These are phyloP conservation scores for Lathamus discolor DNA, from an alignment of 2,113 vertebrate species.

Conservation along the genomic window DNA sequence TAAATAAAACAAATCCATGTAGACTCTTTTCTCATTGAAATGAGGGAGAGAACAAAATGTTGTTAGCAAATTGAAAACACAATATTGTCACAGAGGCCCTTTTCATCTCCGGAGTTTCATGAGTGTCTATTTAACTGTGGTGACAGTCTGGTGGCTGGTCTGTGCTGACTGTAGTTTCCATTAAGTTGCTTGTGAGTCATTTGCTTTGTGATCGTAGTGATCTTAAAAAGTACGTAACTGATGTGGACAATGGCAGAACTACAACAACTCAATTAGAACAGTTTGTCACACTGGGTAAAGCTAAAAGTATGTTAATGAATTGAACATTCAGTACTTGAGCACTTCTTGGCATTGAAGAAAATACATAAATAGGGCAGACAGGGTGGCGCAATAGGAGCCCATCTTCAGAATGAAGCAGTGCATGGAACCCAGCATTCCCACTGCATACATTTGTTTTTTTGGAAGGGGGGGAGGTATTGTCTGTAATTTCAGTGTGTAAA, in stretches of 20 bases:
- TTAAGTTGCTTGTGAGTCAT: not conserved
- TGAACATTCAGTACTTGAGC: not conserved
- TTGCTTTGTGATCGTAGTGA: not conserved
- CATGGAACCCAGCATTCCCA: not conserved
- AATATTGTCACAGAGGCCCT: not conserved
- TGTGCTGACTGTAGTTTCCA: not conserved
- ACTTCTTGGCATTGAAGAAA: not conserved
- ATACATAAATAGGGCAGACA: not conserved
- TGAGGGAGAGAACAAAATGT: not conserved
- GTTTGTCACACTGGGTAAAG: not conserved
- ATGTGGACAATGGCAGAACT: not conserved
- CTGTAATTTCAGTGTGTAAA: not conserved
- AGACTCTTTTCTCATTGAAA: not conserved
- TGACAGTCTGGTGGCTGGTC: not conserved
- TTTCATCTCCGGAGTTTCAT: not conserved
- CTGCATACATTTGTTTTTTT: not conserved
- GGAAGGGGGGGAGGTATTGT: not conserved
- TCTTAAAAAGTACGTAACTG: not conserved
- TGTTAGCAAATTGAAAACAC: not conserved
- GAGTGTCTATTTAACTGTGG: not conserved
- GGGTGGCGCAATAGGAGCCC: not conserved
- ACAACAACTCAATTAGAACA: not conserved
- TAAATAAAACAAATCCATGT: not conserved
- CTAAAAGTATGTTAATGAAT: not conserved
- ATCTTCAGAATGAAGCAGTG: not conserved